Percentiles rank a stretch among this genome's conserved stretches.
These are phyloP conservation scores for Dione juno DNA, from an alignment of 2,888 invertebrate genomes.

Conservation along the genomic window DNA sequence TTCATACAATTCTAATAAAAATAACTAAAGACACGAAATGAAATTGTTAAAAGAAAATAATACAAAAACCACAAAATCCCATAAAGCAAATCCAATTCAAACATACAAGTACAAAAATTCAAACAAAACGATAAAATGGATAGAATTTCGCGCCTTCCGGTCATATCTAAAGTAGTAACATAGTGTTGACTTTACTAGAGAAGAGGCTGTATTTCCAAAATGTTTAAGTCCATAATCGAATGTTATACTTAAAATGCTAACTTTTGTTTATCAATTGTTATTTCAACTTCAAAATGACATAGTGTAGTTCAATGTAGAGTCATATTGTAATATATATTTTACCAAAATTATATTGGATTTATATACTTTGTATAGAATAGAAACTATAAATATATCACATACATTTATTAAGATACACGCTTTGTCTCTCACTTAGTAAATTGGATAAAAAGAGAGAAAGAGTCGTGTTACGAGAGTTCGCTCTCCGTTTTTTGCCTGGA, in stretches of 20 bases:
- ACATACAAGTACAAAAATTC: constrained; percentile 49
- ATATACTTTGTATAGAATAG: too few species aligned
- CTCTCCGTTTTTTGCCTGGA: too few species aligned
- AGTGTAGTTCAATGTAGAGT: constrained; percentile 29
- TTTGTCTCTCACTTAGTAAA: too few species aligned
- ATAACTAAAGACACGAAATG: constrained; percentile 3
- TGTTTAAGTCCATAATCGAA: constrained; percentile 27
- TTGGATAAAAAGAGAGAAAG: too few species aligned
- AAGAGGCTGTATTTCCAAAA: background rate
- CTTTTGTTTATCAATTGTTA: constrained; percentile 32
- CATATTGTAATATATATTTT: background rate
- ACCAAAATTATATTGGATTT: too few species aligned
- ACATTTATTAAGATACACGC: too few species aligned
- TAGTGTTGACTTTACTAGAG: constrained; percentile 12
- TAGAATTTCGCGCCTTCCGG: constrained; percentile 50
- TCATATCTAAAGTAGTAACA: constrained; percentile 34
- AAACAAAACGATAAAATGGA: constrained; percentile 49
- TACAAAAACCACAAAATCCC: constrained; percentile 37
- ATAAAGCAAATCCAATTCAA: constrained; percentile 43
- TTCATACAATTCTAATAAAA: too few species aligned
- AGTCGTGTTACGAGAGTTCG: too few species aligned
- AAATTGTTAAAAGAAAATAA: constrained; percentile 22
- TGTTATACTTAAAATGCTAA: constrained; percentile 17
- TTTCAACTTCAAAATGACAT: constrained; percentile 30
- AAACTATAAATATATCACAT: too few species aligned